phyloP scores from a whole-genome alignment of 30 jellyfish, hydroid and myxozoan species.

The Sanderia malayensis region DNA sequence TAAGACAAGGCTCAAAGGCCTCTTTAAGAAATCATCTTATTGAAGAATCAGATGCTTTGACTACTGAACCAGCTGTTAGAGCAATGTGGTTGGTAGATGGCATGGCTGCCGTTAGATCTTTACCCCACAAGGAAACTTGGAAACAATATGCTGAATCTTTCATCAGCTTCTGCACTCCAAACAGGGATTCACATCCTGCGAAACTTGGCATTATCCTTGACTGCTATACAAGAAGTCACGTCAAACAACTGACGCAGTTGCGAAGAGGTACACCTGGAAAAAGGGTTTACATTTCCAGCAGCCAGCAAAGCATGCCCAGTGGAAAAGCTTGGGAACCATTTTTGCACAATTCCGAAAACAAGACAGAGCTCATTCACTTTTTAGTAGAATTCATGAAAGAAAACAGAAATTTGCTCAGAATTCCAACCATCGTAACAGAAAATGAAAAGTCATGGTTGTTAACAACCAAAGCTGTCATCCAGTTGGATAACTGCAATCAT shows the following conservation, averaged over 20 bases:
- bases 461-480: conserved; percentile 5
- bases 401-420: conserved; percentile 31
- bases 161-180: conserved; percentile 24
- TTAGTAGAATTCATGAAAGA: conserved; percentile 38
- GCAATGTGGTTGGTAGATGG: conserved; percentile 59
- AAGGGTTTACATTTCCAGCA: conserved; percentile 40
- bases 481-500: conserved; percentile 14
- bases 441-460: conserved; percentile 22
- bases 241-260: conserved; percentile 37
- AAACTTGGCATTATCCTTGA: conserved; percentile 35
- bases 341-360: conserved; percentile 39
- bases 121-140: conserved; percentile 51
- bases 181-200: conserved; percentile 30
- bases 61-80: conserved; percentile 27
- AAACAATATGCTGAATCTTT: conserved; percentile 35
- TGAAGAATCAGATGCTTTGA: conserved; percentile 41
- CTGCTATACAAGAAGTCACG: conserved; percentile 43
- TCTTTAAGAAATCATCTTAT: conserved; percentile 30
- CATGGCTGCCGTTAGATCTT: conserved; percentile 46
- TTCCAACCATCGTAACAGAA: conserved; percentile 30
- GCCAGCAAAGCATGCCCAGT: conserved; percentile 42
- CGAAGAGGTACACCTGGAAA: conserved; percentile 37
- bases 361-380: conserved; percentile 44
- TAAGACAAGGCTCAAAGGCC: conserved; percentile 50
- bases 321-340: conserved; percentile 37